A percentile compares a stretch with the other conserved stretches of the same genome.
These are phyloP conservation scores for Lagopus leucura DNA, from an alignment of 2,113 vertebrate genomes.

Conservation along the genomic window DNA sequence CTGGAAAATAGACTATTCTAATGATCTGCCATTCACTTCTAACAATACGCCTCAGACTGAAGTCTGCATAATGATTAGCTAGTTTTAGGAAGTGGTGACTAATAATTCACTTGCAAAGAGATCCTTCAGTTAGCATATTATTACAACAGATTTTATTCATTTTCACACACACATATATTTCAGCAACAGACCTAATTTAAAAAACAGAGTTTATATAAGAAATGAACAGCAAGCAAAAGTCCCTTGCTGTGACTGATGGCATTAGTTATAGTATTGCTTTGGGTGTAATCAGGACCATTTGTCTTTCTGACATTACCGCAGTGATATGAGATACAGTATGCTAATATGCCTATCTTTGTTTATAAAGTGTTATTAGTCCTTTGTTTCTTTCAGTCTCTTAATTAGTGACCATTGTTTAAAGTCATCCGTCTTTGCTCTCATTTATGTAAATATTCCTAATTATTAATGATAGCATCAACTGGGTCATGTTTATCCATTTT, in stretches of 20 bases:
- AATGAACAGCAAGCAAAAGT: conserved; percentile 9
- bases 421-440: conserved; percentile 68
- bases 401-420: conserved; percentile 75
- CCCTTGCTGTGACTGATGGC: conserved; percentile 71
- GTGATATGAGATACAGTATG: conserved; percentile 65
- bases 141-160: conserved; percentile 35
- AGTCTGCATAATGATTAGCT: conserved; percentile 25
- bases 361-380: conserved; percentile 70
- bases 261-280: conserved; percentile 68
- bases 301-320: conserved; percentile 71
- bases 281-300: conserved; percentile 78
- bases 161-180: conserved; percentile 63
- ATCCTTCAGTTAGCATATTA: conserved; percentile 32
- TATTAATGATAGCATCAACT: conserved; percentile 59
- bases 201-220: conserved; percentile 54
- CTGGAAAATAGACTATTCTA: conserved; percentile 25
- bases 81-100: conserved; percentile 13
- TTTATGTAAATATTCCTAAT: conserved; percentile 74
- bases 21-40: not conserved
- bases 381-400: conserved; percentile 74
- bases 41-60: not conserved
- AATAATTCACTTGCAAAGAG: conserved; percentile 13
- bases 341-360: conserved; percentile 71
- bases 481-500: conserved; percentile 37
- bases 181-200: conserved; percentile 52